A percentile compares a stretch with the other conserved stretches of the same genome.
phyloP scores from a whole-genome alignment of 2,888 invertebrate genomes.

The Ornithoptera alexandrae region DNA sequence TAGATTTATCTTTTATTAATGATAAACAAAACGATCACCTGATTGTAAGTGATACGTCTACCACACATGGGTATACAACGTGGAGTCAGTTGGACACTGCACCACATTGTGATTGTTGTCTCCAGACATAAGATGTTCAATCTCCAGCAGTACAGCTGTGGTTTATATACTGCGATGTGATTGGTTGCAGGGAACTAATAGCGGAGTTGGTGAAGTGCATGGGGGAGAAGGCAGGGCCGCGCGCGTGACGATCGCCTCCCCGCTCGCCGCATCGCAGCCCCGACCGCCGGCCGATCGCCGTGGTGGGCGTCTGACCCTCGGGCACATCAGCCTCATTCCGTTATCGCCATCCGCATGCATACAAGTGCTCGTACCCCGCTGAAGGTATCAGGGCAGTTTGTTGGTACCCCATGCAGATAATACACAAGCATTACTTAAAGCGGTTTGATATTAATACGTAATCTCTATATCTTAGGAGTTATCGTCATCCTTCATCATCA shows the following conservation, averaged over 20 bases:
- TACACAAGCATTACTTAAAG: neutral
- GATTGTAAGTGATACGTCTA: too few relatives aligned
- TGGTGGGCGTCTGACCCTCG: slow-evolving; percentile 52
- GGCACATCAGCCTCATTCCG: slow-evolving; percentile 3
- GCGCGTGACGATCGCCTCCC: slow-evolving; percentile 55
- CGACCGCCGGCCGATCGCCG: slow-evolving; percentile 44
- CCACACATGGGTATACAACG: too few relatives aligned
- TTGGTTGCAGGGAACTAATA: slow-evolving; percentile 61
- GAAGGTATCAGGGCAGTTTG: slow-evolving; percentile 2
- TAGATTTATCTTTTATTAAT: too few relatives aligned
- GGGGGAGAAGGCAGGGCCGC: slow-evolving; percentile 59
- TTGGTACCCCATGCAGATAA: slow-evolving; percentile 6
- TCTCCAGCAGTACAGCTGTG: too few relatives aligned
- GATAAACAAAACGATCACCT: too few relatives aligned
- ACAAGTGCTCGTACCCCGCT: neutral
- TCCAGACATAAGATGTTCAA: too few relatives aligned
- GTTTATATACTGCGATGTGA: too few relatives aligned
- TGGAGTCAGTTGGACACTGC: too few relatives aligned
- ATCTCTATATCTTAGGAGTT: neutral
- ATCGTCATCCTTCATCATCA: too few relatives aligned
- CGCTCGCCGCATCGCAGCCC: slow-evolving; percentile 32
- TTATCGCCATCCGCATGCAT: neutral
- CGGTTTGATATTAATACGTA: neutral
- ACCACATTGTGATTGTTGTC: too few relatives aligned
- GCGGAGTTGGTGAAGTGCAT: slow-evolving; percentile 66